phyloP scores from a whole-genome alignment of 2,797 vertebrate genomes.

The Micropoecilia bifurca region DNA sequence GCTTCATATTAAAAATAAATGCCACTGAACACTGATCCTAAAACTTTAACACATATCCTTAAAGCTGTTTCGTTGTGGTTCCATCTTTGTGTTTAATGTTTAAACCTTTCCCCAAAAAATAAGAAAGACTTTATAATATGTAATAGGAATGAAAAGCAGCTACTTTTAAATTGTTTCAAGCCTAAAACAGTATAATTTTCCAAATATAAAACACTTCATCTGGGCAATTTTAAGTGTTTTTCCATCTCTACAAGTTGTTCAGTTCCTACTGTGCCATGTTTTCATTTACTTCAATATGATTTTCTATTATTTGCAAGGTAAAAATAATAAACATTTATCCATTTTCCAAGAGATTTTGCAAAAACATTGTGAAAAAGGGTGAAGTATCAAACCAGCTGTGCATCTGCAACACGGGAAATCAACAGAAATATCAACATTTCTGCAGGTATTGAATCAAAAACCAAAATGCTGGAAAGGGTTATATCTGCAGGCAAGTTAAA shows the following conservation, averaged over 20 bases:
- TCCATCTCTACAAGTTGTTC: neutral
- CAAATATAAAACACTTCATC: neutral
- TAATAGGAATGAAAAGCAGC: neutral
- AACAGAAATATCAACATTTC: constrained; percentile 3
- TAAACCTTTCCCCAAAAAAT: neutral
- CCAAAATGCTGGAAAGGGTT: neutral
- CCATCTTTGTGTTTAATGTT: neutral
- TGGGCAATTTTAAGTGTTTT: neutral
- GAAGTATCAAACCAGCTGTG: neutral
- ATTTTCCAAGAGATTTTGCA: neutral
- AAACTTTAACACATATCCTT: neutral
- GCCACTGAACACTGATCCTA: neutral
- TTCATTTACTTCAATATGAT: neutral
- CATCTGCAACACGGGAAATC: neutral
- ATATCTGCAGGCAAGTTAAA: neutral
- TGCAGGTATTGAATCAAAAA: constrained; percentile 6
- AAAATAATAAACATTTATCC: neutral
- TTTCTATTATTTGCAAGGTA: neutral
- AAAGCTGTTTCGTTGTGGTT: neutral
- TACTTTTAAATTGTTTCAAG: neutral
- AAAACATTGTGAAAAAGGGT: neutral
- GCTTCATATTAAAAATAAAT: constrained; percentile 3
- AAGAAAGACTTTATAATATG: neutral
- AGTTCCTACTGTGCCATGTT: neutral
- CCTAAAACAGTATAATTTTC: neutral